Evolutionary conservation across 1,140 invertebrate species (phyloP).

Genomic region (Brachionus koreanus): DNA sequence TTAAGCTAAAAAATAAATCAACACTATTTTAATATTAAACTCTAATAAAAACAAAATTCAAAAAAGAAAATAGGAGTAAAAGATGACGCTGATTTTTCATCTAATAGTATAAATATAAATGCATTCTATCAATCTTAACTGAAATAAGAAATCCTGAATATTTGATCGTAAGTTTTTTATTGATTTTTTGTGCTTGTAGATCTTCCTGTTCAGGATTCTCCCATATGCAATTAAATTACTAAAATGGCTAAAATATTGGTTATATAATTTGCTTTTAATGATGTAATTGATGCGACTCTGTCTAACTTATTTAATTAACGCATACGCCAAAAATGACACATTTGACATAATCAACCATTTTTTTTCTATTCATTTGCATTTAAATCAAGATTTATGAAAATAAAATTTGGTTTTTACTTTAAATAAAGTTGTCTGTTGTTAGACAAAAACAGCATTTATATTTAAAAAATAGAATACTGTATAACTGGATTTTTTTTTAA

Average conservation of each 20-base stretch:
- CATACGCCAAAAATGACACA: neutral
- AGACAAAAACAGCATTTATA: neutral
- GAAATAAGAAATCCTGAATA: neutral
- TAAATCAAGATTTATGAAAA: conserved; percentile 34
- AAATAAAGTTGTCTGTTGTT: neutral
- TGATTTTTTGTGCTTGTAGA: conserved; percentile 17
- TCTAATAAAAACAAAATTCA: neutral
- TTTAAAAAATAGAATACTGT: neutral
- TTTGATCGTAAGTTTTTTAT: conserved; percentile 12
- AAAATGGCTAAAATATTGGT: neutral
- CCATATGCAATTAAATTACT: neutral
- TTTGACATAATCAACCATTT: neutral
- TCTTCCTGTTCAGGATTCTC: neutral
- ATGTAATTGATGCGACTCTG: neutral
- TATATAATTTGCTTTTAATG: conserved; percentile 8
- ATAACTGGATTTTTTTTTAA: neutral
- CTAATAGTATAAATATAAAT: neutral
- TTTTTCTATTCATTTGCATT: conserved; percentile 15
- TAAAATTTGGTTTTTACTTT: neutral
- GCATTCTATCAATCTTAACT: neutral
- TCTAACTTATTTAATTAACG: neutral
- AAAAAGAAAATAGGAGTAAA: neutral
- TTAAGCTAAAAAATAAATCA: neutral
- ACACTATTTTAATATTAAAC: neutral
- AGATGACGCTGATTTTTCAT: neutral